Evolutionary conservation across 92 coral and sea anemone genomes (phyloP), one percentile per base, ranked within the genome.

Genomic region (Hydrozoanthus gracilis): DNA sequence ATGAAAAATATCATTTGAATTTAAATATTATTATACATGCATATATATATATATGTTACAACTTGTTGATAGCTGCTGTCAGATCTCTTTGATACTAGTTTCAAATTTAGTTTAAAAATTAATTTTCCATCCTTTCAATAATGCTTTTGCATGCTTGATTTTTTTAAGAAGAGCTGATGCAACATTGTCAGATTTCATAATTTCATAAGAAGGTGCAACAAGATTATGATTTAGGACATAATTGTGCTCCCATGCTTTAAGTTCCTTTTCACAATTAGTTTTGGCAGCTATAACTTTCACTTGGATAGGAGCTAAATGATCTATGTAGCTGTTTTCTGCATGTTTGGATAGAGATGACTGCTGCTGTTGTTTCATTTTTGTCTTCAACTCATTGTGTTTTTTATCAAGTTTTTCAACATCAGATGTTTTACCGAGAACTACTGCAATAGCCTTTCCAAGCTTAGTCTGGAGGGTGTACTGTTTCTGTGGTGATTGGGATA

Each of bases 231-330:
- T 18, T 6, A 88, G 44, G n/a, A 93, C 82, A 86, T 85, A 93
- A 51, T 88, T 51, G 71, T 90, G 86, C 50, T 91, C 96, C 96
- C 96, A 88, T 82, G 83, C 89, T 62, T 45, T 75, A 8, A 88
- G 84, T 67, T 70, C 69, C 10, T 46, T 51, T 35, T 84, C 83
- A 7, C 76, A 45, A 20, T 66, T 82, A 45, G 64, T 52, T 44
- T 52, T 88, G 73, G 82, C 82, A 67, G 73, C 83, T 14, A 64
- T 67, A 44, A 92, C 90, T 66, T 73, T 48, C 4, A 67, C 76
- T 86, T 92, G 92, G 35, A 88, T 78, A 48, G 70, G 68, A 68
- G 90, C 94, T 20, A 92, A 15, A 71, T 11, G 15, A 12, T 71
- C 17, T 14, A 11, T 45, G 76, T 71, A 71, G 8, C 17, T 71